Conservation (phyloP, 2,888 invertebrate genomes). For the Archips crataeganus region DNA sequence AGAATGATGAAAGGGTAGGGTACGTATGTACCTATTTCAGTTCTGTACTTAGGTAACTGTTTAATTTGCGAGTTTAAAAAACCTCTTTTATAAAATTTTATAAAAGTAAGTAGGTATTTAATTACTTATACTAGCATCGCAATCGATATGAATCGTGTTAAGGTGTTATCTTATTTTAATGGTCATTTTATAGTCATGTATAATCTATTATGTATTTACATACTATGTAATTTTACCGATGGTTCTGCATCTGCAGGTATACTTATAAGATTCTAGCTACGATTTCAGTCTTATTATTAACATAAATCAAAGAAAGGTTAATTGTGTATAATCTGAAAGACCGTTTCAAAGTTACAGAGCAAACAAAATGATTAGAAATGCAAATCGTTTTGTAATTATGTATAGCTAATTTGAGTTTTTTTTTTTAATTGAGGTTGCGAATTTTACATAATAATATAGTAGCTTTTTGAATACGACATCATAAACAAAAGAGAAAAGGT, state of each 20-base stretch:
- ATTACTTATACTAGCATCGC: background rate
- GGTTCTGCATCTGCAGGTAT: constrained; percentile 22
- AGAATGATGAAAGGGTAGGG: too few species aligned
- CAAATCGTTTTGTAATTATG: constrained; percentile 64
- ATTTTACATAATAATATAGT: background rate
- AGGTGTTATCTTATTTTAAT: background rate
- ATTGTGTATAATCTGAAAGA: constrained; percentile 65
- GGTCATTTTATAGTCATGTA: background rate
- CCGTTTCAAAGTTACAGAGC: constrained; percentile 60
- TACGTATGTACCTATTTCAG: too few species aligned
- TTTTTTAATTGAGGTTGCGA: constrained; percentile 54
- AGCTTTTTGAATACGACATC: too few species aligned
- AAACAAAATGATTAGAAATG: constrained; percentile 70
- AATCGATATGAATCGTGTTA: background rate
- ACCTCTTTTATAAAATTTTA: too few species aligned
- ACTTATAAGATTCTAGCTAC: constrained; percentile 52
- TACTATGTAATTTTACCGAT: constrained; percentile 28
- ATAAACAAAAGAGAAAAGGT: too few species aligned
- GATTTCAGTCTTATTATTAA: constrained; percentile 63
- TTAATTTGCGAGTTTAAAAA: too few species aligned
- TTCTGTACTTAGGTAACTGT: too few species aligned
- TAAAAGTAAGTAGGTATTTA: background rate
- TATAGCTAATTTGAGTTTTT: constrained; percentile 52
- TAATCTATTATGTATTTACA: constrained; percentile 25
- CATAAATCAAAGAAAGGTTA: constrained; percentile 73